Evolutionary conservation across 2,113 vertebrate species (phyloP).

Genomic region (Syrrhaptes paradoxus): DNA sequence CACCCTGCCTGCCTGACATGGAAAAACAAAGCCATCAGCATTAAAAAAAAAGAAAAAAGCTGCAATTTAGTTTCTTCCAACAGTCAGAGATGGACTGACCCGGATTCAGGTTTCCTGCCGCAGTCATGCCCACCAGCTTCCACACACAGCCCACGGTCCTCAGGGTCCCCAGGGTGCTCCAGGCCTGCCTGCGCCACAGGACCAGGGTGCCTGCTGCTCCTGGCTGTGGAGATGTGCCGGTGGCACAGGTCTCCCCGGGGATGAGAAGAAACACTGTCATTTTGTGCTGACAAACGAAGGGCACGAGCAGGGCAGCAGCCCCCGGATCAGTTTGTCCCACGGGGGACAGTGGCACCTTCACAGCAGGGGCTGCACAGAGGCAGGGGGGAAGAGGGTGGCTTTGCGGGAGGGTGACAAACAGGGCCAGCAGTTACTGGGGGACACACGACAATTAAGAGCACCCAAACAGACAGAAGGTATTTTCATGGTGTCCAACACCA

Average conservation of each 20-base stretch:
- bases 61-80: background rate
- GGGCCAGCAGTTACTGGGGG: background rate
- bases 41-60: background rate
- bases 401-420: background rate
- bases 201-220: background rate
- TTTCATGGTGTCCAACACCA: background rate
- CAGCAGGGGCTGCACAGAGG: background rate
- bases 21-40: background rate
- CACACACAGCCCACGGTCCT: background rate
- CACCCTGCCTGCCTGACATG: background rate
- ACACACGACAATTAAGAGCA: background rate
- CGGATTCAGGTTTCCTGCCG: background rate
- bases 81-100: background rate
- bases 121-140: background rate
- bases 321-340: background rate
- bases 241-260: rapidly evolving
- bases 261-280: rapidly evolving
- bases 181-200: background rate
- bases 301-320: background rate
- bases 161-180: background rate
- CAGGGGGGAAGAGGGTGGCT: background rate
- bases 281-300: background rate
- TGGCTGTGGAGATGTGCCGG: background rate
- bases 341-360: background rate
- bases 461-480: background rate